Conservation (phyloP, 1,140 invertebrate species). For the Bombus waltoni region DNA sequence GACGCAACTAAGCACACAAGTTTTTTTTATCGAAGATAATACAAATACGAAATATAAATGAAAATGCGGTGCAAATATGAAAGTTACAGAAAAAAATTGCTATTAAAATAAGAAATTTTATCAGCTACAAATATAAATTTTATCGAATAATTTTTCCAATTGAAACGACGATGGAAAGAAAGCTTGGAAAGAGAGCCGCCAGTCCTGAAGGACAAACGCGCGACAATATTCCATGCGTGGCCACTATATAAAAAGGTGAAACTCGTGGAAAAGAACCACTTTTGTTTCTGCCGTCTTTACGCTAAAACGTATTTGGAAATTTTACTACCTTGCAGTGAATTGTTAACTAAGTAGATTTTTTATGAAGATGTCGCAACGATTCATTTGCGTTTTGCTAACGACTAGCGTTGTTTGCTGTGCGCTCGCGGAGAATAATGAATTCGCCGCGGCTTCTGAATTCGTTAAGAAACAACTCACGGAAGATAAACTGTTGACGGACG, state of each 20-base stretch:
- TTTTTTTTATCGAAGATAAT: not conserved
- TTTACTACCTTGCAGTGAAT: not conserved
- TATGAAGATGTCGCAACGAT: conserved; percentile 31
- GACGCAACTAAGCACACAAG: conserved; percentile 50
- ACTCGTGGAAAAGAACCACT: conserved; percentile 76
- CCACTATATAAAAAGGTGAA: conserved; percentile 78
- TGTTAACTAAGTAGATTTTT: not conserved
- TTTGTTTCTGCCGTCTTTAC: conserved; percentile 48
- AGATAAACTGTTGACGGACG: conserved; percentile 7
- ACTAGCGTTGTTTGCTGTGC: conserved; percentile 12
- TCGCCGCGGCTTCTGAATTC: conserved; percentile 43
- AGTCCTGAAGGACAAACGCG: conserved; percentile 67
- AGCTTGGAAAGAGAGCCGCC: conserved; percentile 1
- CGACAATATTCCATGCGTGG: conserved; percentile 74
- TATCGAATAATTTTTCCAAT: not conserved
- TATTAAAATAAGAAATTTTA: not conserved
- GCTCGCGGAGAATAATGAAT: conserved; percentile 37
- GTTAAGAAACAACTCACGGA: not conserved
- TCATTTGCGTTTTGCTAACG: conserved; percentile 22
- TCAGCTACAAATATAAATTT: too few relatives aligned
- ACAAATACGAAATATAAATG: too few relatives aligned
- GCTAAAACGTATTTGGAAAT: not conserved
- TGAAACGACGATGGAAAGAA: not conserved
- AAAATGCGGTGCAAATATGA: too few relatives aligned
- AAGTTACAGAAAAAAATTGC: not conserved